phyloP scores from a whole-genome alignment of 2,888 invertebrate species.

The Apoda limacodes region DNA sequence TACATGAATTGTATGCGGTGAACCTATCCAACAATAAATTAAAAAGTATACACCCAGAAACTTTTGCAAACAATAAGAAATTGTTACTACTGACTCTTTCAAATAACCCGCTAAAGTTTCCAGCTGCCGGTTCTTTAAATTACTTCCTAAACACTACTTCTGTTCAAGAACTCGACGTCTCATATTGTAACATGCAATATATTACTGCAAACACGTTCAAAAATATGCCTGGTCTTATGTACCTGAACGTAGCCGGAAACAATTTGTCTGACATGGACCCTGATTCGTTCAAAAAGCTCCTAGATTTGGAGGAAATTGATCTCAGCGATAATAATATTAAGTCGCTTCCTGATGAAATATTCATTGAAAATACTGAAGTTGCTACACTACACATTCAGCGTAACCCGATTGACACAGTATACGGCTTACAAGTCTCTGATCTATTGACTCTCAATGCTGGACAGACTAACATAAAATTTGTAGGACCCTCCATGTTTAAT shows the following conservation, averaged over 20 bases:
- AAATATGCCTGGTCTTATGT: constrained; percentile 74
- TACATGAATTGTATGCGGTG: constrained; percentile 75
- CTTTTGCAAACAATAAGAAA: constrained; percentile 75
- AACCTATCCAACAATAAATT: constrained; percentile 78
- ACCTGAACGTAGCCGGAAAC: constrained; percentile 77
- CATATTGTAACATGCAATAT: constrained; percentile 75
- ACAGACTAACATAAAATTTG: constrained; percentile 73
- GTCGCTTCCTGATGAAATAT: constrained; percentile 72
- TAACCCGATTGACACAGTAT: constrained; percentile 74
- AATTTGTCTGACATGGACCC: constrained; percentile 71
- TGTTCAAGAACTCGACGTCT: constrained; percentile 78
- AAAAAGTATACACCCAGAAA: constrained; percentile 74
- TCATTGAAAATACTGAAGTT: constrained; percentile 74
- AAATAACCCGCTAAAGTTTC: constrained; percentile 72
- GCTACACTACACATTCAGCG: constrained; percentile 77
- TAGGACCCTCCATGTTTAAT: constrained; percentile 75
- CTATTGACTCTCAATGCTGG: constrained; percentile 77
- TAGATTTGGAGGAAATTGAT: constrained; percentile 78
- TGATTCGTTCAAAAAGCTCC: constrained; percentile 71
- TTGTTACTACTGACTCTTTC: constrained; percentile 75
- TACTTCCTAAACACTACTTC: constrained; percentile 72
- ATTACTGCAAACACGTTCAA: constrained; percentile 74
- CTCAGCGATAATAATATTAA: constrained; percentile 77
- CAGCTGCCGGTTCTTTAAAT: constrained; percentile 43
- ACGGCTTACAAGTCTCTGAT: constrained; percentile 71